These are phyloP conservation scores for Cephus cinctus DNA, from an alignment of 1,140 invertebrate genomes.

Conservation along the genomic window DNA sequence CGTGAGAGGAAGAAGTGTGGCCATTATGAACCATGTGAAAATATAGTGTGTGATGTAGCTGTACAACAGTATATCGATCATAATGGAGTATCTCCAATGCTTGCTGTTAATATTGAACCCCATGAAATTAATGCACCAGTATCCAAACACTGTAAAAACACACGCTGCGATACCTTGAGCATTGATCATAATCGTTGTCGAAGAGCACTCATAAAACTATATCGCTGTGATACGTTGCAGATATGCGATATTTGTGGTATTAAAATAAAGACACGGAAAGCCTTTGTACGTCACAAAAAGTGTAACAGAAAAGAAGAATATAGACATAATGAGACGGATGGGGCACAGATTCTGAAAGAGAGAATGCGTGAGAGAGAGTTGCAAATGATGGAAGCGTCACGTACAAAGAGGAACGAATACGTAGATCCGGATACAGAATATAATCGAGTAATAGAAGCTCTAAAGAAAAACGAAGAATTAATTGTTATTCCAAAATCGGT, in stretches of 20 bases:
- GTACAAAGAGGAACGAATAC: slow-evolving; percentile 36
- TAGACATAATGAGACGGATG: slow-evolving; percentile 36
- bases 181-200: slow-evolving; percentile 49
- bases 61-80: slow-evolving; percentile 42
- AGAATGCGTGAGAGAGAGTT: slow-evolving; percentile 47
- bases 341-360: slow-evolving; percentile 35
- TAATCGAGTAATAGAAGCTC: slow-evolving; percentile 34
- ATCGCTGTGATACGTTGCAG: slow-evolving; percentile 32
- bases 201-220: slow-evolving; percentile 31
- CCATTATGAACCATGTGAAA: slow-evolving; percentile 45
- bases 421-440: slow-evolving; percentile 34
- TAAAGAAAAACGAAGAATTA: slow-evolving; percentile 46
- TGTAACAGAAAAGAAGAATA: slow-evolving; percentile 44
- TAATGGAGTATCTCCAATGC: slow-evolving; percentile 32
- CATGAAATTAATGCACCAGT: slow-evolving; percentile 43
- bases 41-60: slow-evolving; percentile 39
- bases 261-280: slow-evolving; percentile 32
- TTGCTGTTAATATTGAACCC: slow-evolving; percentile 39
- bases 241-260: slow-evolving; percentile 45
- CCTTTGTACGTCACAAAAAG: slow-evolving; percentile 39
- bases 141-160: slow-evolving; percentile 38
- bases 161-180: slow-evolving; percentile 43
- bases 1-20: slow-evolving; percentile 39
- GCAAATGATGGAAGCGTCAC: slow-evolving; percentile 37
- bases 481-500: slow-evolving; percentile 44